These are phyloP conservation scores for Sciurus vulgaris DNA, from an alignment of 2,797 vertebrate species.

Conservation along the genomic window DNA sequence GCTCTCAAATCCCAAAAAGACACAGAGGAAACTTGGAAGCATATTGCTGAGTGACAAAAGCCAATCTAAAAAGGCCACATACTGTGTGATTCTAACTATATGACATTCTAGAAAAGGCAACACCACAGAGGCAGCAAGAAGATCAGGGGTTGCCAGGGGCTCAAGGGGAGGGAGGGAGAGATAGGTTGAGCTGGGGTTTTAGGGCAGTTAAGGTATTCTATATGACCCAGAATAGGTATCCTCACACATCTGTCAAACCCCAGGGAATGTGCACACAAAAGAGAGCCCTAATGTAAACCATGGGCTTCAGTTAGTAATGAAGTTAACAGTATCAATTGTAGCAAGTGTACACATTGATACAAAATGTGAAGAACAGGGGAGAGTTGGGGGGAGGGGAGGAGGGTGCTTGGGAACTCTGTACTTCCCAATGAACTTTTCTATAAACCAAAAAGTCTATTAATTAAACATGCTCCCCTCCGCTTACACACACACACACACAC, in stretches of 20 bases:
- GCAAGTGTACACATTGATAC: background rate
- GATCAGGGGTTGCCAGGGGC: background rate
- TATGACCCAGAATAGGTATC: background rate
- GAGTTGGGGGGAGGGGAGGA: background rate
- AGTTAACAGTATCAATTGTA: background rate
- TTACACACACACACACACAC: too few species aligned
- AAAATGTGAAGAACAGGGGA: background rate
- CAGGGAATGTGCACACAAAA: background rate
- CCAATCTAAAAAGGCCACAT: background rate
- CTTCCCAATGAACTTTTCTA: background rate
- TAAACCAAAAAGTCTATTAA: constrained; percentile 1
- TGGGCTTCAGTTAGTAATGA: background rate
- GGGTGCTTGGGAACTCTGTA: background rate
- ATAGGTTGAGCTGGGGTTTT: background rate
- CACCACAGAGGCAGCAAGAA: background rate
- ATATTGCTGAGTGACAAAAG: background rate
- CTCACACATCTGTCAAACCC: background rate
- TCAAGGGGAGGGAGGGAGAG: background rate
- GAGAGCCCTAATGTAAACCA: background rate
- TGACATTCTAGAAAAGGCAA: constrained; percentile 9
- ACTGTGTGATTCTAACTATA: background rate
- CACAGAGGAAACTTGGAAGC: background rate
- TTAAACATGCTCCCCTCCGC: background rate
- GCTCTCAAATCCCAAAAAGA: background rate
- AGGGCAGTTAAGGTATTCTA: background rate